Evolutionary conservation across 2,797 vertebrate species (phyloP), one percentile per base, ranked within the genome.

Genomic region (Poeciliopsis infans): DNA sequence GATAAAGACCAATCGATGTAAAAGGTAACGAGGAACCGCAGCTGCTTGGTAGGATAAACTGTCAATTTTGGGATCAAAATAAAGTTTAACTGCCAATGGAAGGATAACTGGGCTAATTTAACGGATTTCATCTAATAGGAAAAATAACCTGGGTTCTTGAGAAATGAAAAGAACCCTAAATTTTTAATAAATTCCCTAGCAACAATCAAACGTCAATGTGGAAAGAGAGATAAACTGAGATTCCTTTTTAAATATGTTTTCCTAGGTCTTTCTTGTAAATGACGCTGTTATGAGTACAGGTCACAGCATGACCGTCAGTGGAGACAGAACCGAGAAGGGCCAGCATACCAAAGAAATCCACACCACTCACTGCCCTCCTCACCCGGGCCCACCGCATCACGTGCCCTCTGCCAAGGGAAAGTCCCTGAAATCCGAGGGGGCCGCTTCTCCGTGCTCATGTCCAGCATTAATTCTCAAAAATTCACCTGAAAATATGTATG

Each of bases 351-450:
- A 74, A 89, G 94, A 94, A 95, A 95, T 94, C 86, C 82, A 95
- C 91, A 92, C 94, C 90, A 33, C 72, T 83, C 72, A 41, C 64
- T 75, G 76, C 81, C 78, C 81, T 85, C 85, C 77, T 72, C 72
- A 66, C 75, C 90, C 86, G n/a, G 85, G 78, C 82, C 23, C 87
- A 61, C 66, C 77, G 43, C 84, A 33, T 91, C 87, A 91, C 76
- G 51, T 87, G 90, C 81, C 80, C 79, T 71, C 49, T 75, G 78
- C 87, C 53, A 5, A 69, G 89, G 95, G 95, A 95, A 95, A 96
- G 94, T 95, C 95, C 95, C 95, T 94, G 93, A 93, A 94, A 93
- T 89, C 71, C 90, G 92, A 94, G 81, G 93, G 85, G 86, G 78
- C 85, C 39, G 75, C 79, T 80, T 79, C 76, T 68, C 76, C 20